Percentiles rank a stretch among this genome's conserved stretches.
phyloP scores from a whole-genome alignment of 2,113 vertebrate genomes.

The Carassius gibelio region DNA sequence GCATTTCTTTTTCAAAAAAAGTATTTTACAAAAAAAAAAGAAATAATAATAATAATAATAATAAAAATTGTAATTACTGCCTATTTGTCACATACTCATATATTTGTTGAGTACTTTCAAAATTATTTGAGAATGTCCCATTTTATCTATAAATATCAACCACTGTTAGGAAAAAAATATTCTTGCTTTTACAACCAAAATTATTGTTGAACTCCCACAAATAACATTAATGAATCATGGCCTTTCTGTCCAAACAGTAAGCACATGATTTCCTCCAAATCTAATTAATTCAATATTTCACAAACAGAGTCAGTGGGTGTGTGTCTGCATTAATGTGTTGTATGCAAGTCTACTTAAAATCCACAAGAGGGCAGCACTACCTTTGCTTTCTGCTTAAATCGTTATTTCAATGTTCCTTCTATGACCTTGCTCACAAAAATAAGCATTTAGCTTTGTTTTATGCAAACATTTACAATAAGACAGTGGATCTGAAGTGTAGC shows the following conservation, averaged over 20 bases:
- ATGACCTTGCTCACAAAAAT: neutral
- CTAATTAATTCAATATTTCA: conserved; percentile 14
- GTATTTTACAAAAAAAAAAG: too few relatives aligned
- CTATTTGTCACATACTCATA: too few relatives aligned
- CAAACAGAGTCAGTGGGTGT: neutral
- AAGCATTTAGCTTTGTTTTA: neutral
- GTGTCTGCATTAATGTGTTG: neutral
- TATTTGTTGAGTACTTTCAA: too few relatives aligned
- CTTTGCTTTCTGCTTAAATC: neutral
- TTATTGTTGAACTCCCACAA: neutral
- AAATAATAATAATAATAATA: too few relatives aligned
- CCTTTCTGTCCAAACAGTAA: neutral
- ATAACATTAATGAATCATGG: conserved; percentile 12
- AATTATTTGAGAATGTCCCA: too few relatives aligned
- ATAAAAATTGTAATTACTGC: too few relatives aligned
- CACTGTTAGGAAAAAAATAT: neutral
- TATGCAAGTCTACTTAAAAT: neutral
- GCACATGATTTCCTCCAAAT: neutral
- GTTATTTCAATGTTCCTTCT: neutral
- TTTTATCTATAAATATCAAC: neutral
- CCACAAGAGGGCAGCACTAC: conserved; percentile 44
- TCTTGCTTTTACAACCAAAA: neutral
- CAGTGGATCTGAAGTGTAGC: neutral
- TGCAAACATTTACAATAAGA: neutral
- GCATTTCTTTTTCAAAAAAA: too few relatives aligned